Conservation (phyloP, 2,888 invertebrate species). For the Pollenia labialis region DNA sequence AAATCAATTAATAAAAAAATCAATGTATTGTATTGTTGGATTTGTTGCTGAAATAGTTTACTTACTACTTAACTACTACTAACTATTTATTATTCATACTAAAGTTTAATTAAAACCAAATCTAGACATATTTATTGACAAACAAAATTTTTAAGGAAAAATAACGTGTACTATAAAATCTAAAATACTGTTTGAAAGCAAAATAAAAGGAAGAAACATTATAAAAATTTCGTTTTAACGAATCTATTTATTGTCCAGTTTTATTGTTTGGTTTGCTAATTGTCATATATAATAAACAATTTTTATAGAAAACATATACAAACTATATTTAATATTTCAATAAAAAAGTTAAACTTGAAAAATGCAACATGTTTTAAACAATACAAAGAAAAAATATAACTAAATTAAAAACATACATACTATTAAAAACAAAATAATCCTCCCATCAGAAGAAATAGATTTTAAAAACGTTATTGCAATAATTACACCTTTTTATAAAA, state of each 20-base stretch:
- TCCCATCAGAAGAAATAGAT: conserved; percentile 65
- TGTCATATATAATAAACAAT: not conserved
- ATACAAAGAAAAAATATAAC: conserved; percentile 48
- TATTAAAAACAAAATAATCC: conserved; percentile 54
- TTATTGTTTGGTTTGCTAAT: conserved; percentile 27
- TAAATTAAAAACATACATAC: conserved; percentile 37
- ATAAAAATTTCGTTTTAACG: conserved; percentile 6
- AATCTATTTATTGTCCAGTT: conserved; percentile 11
- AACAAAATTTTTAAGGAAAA: conserved; percentile 4
- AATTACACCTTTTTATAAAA: conserved; percentile 20
- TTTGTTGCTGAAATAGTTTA: conserved; percentile 73
- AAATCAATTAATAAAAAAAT: conserved; percentile 35
- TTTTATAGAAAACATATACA: not conserved
- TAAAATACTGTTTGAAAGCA: conserved; percentile 13
- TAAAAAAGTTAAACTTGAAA: conserved; percentile 27
- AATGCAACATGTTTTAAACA: conserved; percentile 64
- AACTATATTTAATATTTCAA: conserved; percentile 12
- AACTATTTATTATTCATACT: conserved; percentile 37
- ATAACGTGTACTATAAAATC: not conserved
- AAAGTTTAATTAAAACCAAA: conserved; percentile 33
- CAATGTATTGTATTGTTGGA: conserved; percentile 68
- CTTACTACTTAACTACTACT: conserved; percentile 44
- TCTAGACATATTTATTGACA: conserved; percentile 27
- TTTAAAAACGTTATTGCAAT: conserved; percentile 48
- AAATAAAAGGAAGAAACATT: conserved; percentile 1